Percentiles rank a stretch among this genome's conserved stretches.
Conservation (phyloP, 2,113 vertebrate genomes). For the Corythoichthys intestinalis region DNA sequence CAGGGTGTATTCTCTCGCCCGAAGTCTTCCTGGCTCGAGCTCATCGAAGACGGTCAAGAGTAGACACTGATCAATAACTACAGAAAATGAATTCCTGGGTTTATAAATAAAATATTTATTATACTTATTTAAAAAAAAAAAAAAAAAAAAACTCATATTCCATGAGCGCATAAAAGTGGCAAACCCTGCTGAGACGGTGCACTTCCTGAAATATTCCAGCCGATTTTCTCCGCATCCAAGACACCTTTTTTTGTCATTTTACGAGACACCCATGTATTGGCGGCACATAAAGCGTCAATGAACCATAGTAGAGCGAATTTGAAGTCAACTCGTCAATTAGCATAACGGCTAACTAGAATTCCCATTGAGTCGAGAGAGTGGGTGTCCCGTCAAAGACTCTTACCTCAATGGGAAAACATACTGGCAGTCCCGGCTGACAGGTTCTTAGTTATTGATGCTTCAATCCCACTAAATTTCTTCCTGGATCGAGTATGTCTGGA, state of each 20-base stretch:
- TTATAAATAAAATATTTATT: background rate
- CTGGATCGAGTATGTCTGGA: background rate
- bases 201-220: background rate
- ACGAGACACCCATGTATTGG: background rate
- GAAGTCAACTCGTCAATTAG: constrained; percentile 50
- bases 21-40: too few relatives aligned
- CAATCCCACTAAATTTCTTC: background rate
- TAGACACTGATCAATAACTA: too few relatives aligned
- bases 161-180: background rate
- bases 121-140: background rate
- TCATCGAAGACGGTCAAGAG: too few relatives aligned
- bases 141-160: background rate
- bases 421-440: background rate
- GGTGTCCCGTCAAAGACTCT: constrained; percentile 23
- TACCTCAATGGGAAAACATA: background rate
- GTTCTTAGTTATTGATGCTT: too few relatives aligned
- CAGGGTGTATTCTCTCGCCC: too few relatives aligned
- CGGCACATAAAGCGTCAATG: background rate
- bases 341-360: constrained; percentile 42
- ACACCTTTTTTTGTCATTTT: background rate
- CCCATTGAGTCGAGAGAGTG: constrained; percentile 13
- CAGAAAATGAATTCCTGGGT: too few relatives aligned
- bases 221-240: background rate
- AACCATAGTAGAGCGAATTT: constrained; percentile 11
- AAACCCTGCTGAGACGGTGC: background rate